Evolutionary conservation across 2,888 invertebrate genomes (phyloP).

Genomic region (Xanthorhoe spadicearia): DNA sequence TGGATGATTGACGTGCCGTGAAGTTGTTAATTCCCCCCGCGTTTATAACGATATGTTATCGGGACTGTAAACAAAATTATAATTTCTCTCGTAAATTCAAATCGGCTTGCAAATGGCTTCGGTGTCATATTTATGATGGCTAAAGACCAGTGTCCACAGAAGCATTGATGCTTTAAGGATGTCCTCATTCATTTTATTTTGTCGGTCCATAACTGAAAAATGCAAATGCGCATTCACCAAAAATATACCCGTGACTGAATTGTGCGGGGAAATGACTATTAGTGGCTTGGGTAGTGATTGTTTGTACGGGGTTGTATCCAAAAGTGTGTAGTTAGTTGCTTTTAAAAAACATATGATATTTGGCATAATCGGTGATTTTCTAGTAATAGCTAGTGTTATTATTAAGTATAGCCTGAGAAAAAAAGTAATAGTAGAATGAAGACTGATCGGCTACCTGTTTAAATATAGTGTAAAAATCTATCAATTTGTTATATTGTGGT

Average conservation of each 20-base stretch:
- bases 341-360: neutral
- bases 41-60: slow-evolving; percentile 62
- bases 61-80: slow-evolving; percentile 60
- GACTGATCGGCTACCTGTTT: neutral
- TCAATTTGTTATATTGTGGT: slow-evolving; percentile 17
- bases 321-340: neutral
- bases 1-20: slow-evolving; percentile 76
- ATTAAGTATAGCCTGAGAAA: too few species aligned
- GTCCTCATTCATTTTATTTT: neutral
- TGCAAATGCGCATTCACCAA: too few species aligned
- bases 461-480: slow-evolving; percentile 15
- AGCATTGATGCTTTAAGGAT: neutral
- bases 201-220: too few species aligned
- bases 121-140: slow-evolving; percentile 19
- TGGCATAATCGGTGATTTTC: neutral
- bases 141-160: slow-evolving; percentile 8
- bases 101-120: slow-evolving; percentile 29
- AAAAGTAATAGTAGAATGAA: slow-evolving; percentile 4
- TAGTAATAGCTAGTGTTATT: too few species aligned
- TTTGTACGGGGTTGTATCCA: neutral
- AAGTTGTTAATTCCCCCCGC: slow-evolving; percentile 56
- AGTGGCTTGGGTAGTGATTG: neutral
- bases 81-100: slow-evolving; percentile 43
- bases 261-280: neutral
- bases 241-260: too few species aligned